Evolutionary conservation across 2,113 vertebrate species (phyloP).

Genomic region (Gymnobelideus leadbeateri): DNA sequence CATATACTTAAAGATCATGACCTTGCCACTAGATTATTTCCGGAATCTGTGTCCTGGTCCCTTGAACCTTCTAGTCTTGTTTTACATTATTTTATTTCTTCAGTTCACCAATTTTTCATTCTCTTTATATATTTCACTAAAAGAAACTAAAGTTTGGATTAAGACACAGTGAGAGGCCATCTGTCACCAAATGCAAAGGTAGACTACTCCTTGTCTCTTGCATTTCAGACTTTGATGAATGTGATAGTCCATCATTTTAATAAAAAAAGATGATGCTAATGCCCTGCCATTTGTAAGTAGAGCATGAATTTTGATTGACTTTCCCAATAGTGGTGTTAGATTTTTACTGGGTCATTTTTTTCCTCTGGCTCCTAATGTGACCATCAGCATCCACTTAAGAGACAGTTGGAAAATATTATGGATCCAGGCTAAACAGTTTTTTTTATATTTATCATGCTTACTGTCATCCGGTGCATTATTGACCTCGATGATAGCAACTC

Average conservation of each 20-base stretch:
- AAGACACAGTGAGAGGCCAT: neutral
- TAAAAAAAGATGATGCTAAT: neutral
- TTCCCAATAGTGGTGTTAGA: conserved; percentile 13
- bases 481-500: conserved; percentile 18
- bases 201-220: neutral
- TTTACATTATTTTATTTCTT: neutral
- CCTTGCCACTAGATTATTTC: neutral
- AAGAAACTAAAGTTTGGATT: neutral
- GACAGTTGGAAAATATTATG: neutral
- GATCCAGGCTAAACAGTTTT: neutral
- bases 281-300: neutral
- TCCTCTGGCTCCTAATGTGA: neutral
- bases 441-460: neutral
- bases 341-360: neutral
- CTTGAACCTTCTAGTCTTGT: neutral
- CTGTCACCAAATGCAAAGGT: neutral
- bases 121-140: neutral
- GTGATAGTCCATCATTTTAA: neutral
- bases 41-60: neutral
- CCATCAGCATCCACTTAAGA: neutral
- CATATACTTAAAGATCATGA: conserved; percentile 4
- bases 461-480: neutral
- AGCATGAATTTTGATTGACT: neutral
- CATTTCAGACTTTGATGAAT: neutral
- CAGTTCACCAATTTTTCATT: neutral